Base-by-base conservation (phyloP, 1,140 invertebrate species). In the Aphelinus atriplicis region DNA sequence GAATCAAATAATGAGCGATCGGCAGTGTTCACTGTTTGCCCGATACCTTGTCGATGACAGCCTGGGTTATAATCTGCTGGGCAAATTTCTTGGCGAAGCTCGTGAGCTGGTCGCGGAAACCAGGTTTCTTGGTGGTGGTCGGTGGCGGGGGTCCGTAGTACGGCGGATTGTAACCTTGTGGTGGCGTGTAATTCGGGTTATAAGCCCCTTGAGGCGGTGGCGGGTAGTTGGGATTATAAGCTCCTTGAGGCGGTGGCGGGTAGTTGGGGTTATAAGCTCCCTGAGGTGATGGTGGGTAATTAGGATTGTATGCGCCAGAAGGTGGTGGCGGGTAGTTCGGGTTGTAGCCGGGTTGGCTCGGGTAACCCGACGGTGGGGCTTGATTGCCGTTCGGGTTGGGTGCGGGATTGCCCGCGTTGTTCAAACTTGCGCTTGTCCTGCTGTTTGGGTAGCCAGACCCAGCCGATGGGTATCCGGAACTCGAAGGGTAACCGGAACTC, bases 31-130 rank as follows among this genome's bases (percentile, higher is more conserved):
- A 26, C 26, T 26, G 26, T 26, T 26, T 26, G 26, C 26, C 26
- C 26, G 78, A 69, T 1, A 88, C 79, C 78, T 81, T 85, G 60
- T 88, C 86, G 3, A 83, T 47, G 47, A 88, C 81, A 9, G 85
- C 70, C 76, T 87, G 84, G 0, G 84, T 81, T 0, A 86, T 6
- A 10, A 84, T 62, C 26, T 67, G 79, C 3, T 81, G 79, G 42
- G 85, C 85, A 1, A 84, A 2, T 74, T 83, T 81, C 73, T 83
- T 87, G 1, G 84, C 86, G 42, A 81, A 77, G 43, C 78, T 81
- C 0, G 78, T 78, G 2, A 87, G 3, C 61, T 85, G 80, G 64
- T 87, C 85, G 3, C 61, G 73, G 9, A 87, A 72, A 55, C 81
- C 79, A 0, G 86, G 84, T 58, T 84, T 86, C 7, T 80, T 85